phyloP scores from a whole-genome alignment of 2,888 invertebrate genomes.

The Acrobasis consociella region DNA sequence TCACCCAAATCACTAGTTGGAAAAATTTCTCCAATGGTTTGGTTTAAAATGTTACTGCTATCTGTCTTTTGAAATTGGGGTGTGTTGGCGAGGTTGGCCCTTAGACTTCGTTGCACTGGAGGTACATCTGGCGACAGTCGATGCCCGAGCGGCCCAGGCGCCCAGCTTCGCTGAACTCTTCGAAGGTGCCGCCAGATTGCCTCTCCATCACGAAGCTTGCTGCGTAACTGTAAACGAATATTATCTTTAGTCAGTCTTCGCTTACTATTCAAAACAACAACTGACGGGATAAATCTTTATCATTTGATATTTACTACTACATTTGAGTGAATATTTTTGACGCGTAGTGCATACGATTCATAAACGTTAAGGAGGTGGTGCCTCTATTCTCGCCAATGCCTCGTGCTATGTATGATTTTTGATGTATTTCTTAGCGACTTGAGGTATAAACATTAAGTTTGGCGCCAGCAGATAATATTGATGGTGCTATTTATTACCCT shows the following conservation, averaged over 20 bases:
- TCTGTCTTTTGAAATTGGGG: slow-evolving; percentile 39
- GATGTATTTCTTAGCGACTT: too few relatives aligned
- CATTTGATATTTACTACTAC: too few relatives aligned
- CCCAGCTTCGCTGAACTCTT: slow-evolving; percentile 92
- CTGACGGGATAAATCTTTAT: neutral
- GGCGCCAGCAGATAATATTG: too few relatives aligned
- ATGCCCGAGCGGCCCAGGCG: slow-evolving; percentile 92
- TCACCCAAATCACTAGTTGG: slow-evolving; percentile 35
- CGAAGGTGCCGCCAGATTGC: slow-evolving; percentile 88
- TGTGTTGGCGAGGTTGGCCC: slow-evolving; percentile 38
- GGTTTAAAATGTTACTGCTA: slow-evolving; percentile 32
- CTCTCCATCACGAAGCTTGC: slow-evolving; percentile 93
- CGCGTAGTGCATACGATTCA: too few relatives aligned
- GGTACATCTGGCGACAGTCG: slow-evolving; percentile 92
- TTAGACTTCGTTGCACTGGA: slow-evolving; percentile 95
- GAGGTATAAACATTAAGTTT: too few relatives aligned
- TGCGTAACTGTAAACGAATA: slow-evolving; percentile 85
- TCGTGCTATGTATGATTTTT: too few relatives aligned
- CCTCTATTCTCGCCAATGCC: too few relatives aligned
- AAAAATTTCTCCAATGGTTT: slow-evolving; percentile 27
- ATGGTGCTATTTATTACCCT: too few relatives aligned
- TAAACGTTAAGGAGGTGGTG: too few relatives aligned
- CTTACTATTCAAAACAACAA: neutral
- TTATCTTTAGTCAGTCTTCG: neutral
- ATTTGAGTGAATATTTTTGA: too few relatives aligned